Evolutionary conservation across 92 coral and sea anemone species (phyloP).

Genomic region (Pocillopora meandrina): DNA sequence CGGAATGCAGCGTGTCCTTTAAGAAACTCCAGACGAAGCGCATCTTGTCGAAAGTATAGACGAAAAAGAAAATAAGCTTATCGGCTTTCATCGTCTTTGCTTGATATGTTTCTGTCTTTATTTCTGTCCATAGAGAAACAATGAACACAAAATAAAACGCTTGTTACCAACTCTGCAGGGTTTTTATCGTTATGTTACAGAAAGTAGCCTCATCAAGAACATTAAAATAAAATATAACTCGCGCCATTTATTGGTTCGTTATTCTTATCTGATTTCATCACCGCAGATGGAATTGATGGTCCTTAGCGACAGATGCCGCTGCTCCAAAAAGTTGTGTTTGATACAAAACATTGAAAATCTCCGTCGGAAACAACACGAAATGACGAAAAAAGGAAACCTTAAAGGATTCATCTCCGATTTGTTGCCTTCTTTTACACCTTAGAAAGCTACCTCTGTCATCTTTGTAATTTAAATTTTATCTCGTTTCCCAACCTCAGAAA

Average conservation of each 20-base stretch:
- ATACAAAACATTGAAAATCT: neutral
- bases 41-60: neutral
- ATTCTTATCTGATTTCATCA: neutral
- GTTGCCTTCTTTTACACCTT: neutral
- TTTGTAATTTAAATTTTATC: conserved; percentile 25
- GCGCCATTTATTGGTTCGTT: neutral
- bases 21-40: neutral
- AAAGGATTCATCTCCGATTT: neutral
- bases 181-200: neutral
- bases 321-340: neutral
- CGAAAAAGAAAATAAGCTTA: neutral
- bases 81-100: neutral
- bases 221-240: neutral
- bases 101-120: neutral
- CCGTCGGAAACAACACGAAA: neutral
- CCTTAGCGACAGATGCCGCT: neutral
- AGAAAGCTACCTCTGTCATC: neutral
- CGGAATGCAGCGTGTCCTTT: neutral
- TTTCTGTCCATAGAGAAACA: neutral
- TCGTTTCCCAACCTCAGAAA: neutral
- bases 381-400: neutral
- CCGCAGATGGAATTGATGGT: neutral
- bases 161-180: neutral
- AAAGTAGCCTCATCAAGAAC: neutral
- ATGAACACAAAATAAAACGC: neutral